A percentile compares a stretch with the other conserved stretches of the same genome.
These are phyloP conservation scores for Amphipoea lucens DNA, from an alignment of 2,888 invertebrate genomes.

Conservation along the genomic window DNA sequence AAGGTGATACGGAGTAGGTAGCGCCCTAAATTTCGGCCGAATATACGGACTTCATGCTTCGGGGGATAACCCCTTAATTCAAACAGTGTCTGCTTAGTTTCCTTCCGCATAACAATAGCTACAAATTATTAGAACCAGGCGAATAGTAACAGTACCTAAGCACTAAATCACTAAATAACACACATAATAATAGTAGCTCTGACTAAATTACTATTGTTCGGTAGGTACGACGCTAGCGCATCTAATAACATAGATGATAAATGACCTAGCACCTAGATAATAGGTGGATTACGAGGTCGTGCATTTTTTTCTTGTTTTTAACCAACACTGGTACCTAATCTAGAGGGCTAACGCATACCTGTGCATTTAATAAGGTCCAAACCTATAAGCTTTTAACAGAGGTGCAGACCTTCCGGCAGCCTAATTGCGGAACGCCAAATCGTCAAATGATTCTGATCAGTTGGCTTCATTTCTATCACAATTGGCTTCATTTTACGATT, in stretches of 20 bases:
- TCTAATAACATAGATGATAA: constrained; percentile 37
- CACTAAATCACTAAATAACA: constrained; percentile 26
- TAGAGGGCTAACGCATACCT: not conserved
- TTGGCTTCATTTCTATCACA: no score
- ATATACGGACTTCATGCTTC: no score
- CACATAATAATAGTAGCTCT: constrained; percentile 20
- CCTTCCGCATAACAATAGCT: not conserved
- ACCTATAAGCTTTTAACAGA: not conserved
- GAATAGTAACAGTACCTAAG: not conserved
- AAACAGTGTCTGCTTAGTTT: not conserved
- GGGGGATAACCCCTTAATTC: no score
- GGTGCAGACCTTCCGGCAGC: not conserved
- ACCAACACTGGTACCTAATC: not conserved
- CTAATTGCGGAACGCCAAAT: no score
- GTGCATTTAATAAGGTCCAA: not conserved
- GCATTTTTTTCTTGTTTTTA: not conserved
- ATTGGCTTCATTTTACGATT: no score
- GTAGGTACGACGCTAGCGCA: constrained; percentile 23
- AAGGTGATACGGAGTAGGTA: no score
- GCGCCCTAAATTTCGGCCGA: no score
- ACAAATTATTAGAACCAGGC: constrained; percentile 12
- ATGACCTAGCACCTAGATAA: constrained; percentile 27
- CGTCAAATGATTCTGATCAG: no score
- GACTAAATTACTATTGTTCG: constrained; percentile 31
- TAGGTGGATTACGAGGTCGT: not conserved